Percentiles rank a stretch among this genome's conserved stretches.
Conservation (phyloP, 2,113 vertebrate species). For the Brachyhypopomus gauderio region DNA sequence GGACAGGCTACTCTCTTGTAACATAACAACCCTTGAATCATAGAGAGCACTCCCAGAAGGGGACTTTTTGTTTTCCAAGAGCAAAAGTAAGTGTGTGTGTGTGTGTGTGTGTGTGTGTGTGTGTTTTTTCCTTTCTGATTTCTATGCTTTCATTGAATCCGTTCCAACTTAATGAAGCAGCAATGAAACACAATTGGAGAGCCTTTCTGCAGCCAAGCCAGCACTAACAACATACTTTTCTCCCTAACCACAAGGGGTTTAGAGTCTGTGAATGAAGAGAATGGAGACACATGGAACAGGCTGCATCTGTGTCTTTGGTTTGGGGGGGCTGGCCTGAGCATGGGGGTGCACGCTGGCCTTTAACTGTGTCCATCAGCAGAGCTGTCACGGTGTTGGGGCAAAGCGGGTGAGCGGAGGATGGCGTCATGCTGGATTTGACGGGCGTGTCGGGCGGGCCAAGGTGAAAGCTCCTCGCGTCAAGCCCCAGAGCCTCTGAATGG, state of each 20-base stretch:
- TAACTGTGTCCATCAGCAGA: conserved; percentile 37
- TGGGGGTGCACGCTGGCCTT: not conserved
- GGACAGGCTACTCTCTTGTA: conserved; percentile 56
- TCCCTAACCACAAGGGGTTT: conserved; percentile 7
- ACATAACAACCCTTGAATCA: conserved; percentile 28
- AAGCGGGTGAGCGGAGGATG: conserved; percentile 48
- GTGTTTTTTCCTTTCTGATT: conserved; percentile 4
- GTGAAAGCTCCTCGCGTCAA: conserved; percentile 46
- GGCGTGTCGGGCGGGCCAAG: conserved; percentile 23
- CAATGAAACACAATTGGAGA: conserved; percentile 36
- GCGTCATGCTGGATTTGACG: conserved; percentile 59
- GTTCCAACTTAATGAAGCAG: conserved; percentile 49
- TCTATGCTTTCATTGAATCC: conserved; percentile 26
- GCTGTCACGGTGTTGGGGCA: conserved; percentile 40
- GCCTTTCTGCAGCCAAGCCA: conserved; percentile 28
- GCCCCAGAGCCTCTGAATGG: conserved; percentile 56
- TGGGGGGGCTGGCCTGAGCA: conserved; percentile 17
- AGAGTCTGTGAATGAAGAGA: conserved; percentile 19
- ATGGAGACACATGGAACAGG: conserved; percentile 32
- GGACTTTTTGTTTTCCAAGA: not conserved
- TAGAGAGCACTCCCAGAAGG: conserved; percentile 26
- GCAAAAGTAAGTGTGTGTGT: conserved; percentile 2
- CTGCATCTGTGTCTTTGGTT: conserved; percentile 22
- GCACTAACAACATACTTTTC: not conserved
- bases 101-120: conserved; percentile 5